Base-by-base conservation (phyloP, 2,888 invertebrate species). In the Lagria hirta region DNA sequence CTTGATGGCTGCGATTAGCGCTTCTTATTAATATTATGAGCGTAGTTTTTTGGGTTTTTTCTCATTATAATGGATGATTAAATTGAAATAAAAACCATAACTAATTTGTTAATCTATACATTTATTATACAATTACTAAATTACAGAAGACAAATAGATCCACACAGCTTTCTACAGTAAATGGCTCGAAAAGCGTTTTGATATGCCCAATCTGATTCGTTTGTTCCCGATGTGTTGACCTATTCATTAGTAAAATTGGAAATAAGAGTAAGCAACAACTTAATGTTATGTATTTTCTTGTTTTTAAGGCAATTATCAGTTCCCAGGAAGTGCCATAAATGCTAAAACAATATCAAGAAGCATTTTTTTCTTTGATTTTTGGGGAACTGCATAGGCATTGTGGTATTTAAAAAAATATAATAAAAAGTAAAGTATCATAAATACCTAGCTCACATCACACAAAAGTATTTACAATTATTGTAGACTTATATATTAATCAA, bases 401-500 rank as follows among this genome's bases (percentile, higher is more conserved):
- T 47, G 51, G 55, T 55, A 54, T 49, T 49, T 51, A 42, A 45
- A 56, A 52, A 52, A 52, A 56, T 49, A 44, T 46, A 51, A 51
- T 55, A 45, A 53, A 55, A 57, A 54, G 35, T 43, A 61, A 57
- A 37, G 28, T 17, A 17, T 23, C 58, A 60, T 60, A 61, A 61
- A 61, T 62, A 62, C 57, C 56, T 57, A n/a, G 41, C 29, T 17
- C 60, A 62, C 59, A 58, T 61, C 60, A 61, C 60, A 57, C 61
- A 48, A 52, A n/a, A 45, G 43, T 62, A 60, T 61, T 35, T 35
- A 43, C 34, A 43, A 14, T 27, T 35, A 26, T 12, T 26, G 12
- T 7, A 8, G 11, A 38, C n/a, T n/a, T n/a, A n/a, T n/a, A n/a
- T n/a, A n/a, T n/a, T n/a, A n/a, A n/a, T n/a, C n/a, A n/a, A n/a